Percentiles rank a stretch among this genome's conserved stretches.
These are phyloP conservation scores for Rhingia rostrata DNA, from an alignment of 2,888 invertebrate species.

Conservation along the genomic window DNA sequence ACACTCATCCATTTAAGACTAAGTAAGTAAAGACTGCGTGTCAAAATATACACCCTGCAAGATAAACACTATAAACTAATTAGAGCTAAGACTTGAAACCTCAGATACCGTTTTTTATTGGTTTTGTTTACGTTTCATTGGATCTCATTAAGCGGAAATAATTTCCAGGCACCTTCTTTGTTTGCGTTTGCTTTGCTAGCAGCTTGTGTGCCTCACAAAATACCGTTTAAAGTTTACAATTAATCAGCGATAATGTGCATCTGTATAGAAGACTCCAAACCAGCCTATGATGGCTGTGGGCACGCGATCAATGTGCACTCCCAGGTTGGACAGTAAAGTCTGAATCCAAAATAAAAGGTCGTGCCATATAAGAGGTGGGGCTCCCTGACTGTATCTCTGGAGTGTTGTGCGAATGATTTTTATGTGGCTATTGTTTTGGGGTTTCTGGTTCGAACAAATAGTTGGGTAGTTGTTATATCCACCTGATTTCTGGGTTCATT, in stretches of 20 bases:
- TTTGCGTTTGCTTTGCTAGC: neutral
- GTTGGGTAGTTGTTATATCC: conserved; percentile 8
- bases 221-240: neutral
- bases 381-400: neutral
- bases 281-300: neutral
- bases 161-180: conserved; percentile 9
- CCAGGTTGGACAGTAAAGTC: conserved; percentile 1
- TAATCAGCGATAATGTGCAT: conserved; percentile 9
- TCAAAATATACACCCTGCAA: neutral
- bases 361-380: conserved; percentile 24
- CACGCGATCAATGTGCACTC: conserved; percentile 51
- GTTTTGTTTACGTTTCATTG: neutral
- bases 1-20: no score
- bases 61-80: conserved; percentile 8
- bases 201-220: conserved; percentile 5
- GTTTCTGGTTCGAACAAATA: conserved; percentile 13
- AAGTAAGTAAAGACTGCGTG: no score
- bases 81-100: neutral
- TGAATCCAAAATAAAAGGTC: conserved; percentile 38
- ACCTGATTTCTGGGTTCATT: conserved; percentile 31
- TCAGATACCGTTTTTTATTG: neutral
- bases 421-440: conserved; percentile 35
- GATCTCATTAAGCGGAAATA: neutral
- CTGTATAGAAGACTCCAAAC: neutral
- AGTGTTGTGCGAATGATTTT: conserved; percentile 25